phyloP scores from a whole-genome alignment of 2,113 vertebrate species.

The Piprites chloris region DNA sequence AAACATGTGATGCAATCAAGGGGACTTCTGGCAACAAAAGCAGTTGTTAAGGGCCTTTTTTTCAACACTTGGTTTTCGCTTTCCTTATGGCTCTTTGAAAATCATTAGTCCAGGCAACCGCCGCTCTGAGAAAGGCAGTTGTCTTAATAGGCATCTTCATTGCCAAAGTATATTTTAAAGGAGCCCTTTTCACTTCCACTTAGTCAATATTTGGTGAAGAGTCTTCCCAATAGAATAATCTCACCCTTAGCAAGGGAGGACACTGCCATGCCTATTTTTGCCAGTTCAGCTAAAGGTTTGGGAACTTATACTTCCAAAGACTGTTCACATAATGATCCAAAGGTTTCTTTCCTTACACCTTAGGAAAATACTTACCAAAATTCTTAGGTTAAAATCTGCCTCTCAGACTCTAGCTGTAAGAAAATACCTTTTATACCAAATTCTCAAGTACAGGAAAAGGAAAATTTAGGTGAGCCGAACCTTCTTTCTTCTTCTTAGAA shows the following conservation, averaged over 20 bases:
- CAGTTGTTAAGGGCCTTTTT: conserved; percentile 45
- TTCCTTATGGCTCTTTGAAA: conserved; percentile 28
- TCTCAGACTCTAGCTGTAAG: background rate
- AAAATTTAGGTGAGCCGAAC: background rate
- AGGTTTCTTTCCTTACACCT: background rate
- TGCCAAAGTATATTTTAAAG: background rate
- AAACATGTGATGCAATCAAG: conserved; percentile 21
- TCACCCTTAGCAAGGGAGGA: background rate
- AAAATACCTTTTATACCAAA: background rate
- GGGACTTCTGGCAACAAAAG: conserved; percentile 47
- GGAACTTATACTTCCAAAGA: background rate
- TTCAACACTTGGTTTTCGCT: conserved; percentile 36
- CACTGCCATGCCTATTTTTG: background rate
- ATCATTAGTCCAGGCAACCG: background rate
- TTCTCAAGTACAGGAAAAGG: background rate
- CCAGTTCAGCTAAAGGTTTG: background rate
- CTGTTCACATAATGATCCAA: background rate
- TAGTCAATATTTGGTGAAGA: background rate
- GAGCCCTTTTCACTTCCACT: background rate
- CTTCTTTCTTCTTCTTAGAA: background rate
- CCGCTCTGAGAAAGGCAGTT: background rate
- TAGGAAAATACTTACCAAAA: background rate
- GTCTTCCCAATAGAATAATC: background rate
- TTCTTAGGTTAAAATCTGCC: background rate
- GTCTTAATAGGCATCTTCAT: background rate